A percentile compares a stretch with the other conserved stretches of the same genome.
Evolutionary conservation across 2,113 vertebrate species (phyloP).

Genomic region (Xiphophorus couchianus): DNA sequence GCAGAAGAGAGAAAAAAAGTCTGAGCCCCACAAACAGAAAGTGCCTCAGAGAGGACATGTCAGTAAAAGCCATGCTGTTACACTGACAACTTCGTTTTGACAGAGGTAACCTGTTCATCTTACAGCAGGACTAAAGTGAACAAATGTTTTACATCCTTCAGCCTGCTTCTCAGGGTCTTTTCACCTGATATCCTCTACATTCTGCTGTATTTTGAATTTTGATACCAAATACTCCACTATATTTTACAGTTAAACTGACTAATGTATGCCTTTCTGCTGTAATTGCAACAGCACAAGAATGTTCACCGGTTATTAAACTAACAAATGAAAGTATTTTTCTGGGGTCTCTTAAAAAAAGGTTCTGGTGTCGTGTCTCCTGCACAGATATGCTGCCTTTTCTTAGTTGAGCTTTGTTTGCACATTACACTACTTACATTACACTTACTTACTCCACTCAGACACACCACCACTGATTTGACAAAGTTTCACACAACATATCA

Average conservation of each 20-base stretch:
- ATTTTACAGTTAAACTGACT: background rate
- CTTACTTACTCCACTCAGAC: background rate
- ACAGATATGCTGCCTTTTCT: background rate
- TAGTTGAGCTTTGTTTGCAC: background rate
- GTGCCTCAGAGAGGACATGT: background rate
- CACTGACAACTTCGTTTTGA: background rate
- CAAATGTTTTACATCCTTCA: background rate
- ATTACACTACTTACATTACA: background rate
- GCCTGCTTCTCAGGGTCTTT: background rate
- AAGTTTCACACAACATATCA: background rate
- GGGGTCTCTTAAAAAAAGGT: background rate
- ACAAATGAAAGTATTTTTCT: background rate
- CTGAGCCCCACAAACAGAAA: background rate
- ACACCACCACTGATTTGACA: background rate
- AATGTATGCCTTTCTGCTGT: background rate
- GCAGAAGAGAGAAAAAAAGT: background rate
- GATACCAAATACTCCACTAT: background rate
- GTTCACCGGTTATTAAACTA: background rate
- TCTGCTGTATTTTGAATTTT: background rate
- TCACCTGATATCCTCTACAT: background rate
- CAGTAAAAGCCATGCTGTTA: background rate
- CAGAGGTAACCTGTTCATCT: background rate
- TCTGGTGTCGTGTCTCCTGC: background rate
- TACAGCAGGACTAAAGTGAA: background rate
- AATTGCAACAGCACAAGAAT: background rate